These are phyloP conservation scores for Bettongia penicillata DNA, from an alignment of 2,113 vertebrate genomes.

Conservation along the genomic window DNA sequence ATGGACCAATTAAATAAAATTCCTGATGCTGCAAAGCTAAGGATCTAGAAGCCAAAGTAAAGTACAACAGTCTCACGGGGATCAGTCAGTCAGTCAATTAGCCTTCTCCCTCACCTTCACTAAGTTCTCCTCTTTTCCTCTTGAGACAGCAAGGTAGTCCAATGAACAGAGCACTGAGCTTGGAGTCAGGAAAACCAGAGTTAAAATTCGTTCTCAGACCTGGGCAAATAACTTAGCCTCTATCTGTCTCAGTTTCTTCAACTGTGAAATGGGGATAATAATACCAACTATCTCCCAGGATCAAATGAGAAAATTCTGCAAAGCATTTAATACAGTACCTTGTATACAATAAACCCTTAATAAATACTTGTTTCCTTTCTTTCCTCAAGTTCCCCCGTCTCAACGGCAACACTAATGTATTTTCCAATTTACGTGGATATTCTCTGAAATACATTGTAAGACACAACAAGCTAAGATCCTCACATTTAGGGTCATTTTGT, in stretches of 20 bases:
- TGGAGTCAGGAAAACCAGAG: not conserved
- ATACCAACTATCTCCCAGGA: not conserved
- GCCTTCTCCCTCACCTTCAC: not conserved
- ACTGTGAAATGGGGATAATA: not conserved
- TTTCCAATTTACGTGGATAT: not conserved
- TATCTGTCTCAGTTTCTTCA: not conserved
- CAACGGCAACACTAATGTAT: not conserved
- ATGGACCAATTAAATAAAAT: not conserved
- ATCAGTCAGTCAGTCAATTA: not conserved
- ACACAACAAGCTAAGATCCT: not conserved
- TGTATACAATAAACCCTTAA: not conserved
- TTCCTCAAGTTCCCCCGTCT: not conserved
- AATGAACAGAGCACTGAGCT: not conserved
- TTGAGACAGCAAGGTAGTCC: not conserved
- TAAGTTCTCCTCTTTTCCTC: not conserved
- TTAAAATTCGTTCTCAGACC: not conserved
- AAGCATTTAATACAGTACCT: not conserved
- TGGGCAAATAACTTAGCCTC: not conserved
- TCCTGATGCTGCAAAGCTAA: too few species aligned
- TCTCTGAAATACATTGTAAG: not conserved
- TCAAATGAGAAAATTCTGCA: not conserved
- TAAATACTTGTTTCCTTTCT: not conserved
- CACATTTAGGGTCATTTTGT: slow-evolving; percentile 5
- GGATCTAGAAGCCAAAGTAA: too few species aligned
- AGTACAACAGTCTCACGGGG: too few species aligned